Evolutionary conservation across 1,140 invertebrate genomes (phyloP), one percentile per base, ranked within the genome.

Genomic region (Sminthurides bifidus): DNA sequence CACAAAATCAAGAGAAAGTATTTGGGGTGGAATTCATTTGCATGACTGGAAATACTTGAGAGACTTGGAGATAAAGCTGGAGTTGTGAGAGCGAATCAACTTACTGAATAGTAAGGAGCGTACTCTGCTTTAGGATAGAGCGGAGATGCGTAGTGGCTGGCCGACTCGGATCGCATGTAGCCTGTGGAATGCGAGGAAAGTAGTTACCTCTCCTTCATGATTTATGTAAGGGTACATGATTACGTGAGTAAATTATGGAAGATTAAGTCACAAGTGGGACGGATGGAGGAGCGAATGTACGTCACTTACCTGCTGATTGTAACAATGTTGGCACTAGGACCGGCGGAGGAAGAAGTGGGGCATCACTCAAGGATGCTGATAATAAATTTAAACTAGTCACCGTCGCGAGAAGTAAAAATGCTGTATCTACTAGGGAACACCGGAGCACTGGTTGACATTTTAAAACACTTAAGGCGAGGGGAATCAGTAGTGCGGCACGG

Each of bases 371-470:
- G 49, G 58, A 59, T 15, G 61, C 58, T 51, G 61, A 58, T 14
- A 61, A 23, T 3, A 57, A 30, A 23, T 57, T 54, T 8, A 54
- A 19, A 23, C 43, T 45, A 17, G 87, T 87, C 21, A 90, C 85
- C 87, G 87, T 92, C 56, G 91, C 85, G 57, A 92, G 74, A 49
- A 92, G 76, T 1, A 93, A 76, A 70, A 92, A 93, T 8, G 86
- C 85, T 15, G 87, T 90, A 69, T 92, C 88, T 10, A 92, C 81
- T n/a, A 90, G 71, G 15, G 85, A 86, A 69, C 88, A 92, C 68
- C 87, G 87, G 68, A 83, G 81, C 26, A 90, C 84, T 1, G 85
- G 83, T 65, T 85, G 81, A 69, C 85, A 87, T 58, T 81, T 78
- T 57, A 89, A 79, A 57, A 92, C 85, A 57, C 84, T 86, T 6